phyloP scores from a whole-genome alignment of 2,797 vertebrate species.

The Sciurus vulgaris region DNA sequence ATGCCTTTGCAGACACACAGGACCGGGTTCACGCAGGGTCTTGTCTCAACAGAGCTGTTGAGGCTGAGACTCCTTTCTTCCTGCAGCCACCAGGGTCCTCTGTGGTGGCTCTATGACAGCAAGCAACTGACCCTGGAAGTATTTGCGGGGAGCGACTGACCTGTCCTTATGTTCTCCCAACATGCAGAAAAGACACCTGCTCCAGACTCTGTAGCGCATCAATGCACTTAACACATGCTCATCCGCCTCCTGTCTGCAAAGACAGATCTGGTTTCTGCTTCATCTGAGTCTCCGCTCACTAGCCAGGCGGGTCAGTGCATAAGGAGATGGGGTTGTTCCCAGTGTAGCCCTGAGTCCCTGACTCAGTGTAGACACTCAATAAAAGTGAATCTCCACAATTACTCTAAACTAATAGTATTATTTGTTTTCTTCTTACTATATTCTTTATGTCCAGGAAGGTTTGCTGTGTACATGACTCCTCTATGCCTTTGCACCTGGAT shows the following conservation, averaged over 20 bases:
- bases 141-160: not conserved
- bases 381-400: not conserved
- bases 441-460: not conserved
- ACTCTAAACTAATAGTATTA: not conserved
- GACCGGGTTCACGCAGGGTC: rapidly evolving
- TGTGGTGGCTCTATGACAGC: not conserved
- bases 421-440: not conserved
- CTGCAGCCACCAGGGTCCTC: not conserved
- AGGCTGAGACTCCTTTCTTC: not conserved
- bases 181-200: not conserved
- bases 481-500: not conserved
- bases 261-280: not conserved
- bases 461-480: not conserved
- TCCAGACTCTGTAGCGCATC: not conserved
- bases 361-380: not conserved
- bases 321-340: not conserved
- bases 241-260: not conserved
- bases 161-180: not conserved
- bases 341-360: not conserved
- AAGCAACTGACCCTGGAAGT: not conserved
- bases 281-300: not conserved
- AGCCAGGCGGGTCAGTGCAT: not conserved
- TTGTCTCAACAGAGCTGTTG: not conserved
- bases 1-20: not conserved
- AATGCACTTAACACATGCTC: not conserved